Conservation (phyloP, 2,113 vertebrate species). For the Aix galericulata region DNA sequence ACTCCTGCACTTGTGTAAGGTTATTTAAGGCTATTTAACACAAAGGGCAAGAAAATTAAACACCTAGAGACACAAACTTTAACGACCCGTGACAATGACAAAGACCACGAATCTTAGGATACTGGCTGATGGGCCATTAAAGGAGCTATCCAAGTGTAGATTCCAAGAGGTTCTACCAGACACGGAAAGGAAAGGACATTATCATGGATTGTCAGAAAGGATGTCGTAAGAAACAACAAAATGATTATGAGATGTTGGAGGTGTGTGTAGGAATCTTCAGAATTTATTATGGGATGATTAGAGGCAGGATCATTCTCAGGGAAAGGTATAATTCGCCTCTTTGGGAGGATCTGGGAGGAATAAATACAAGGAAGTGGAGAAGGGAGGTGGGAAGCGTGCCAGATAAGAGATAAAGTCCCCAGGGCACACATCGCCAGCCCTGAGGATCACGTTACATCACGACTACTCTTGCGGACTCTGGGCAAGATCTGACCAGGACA, state of each 20-base stretch:
- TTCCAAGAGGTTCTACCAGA: neutral
- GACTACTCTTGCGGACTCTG: neutral
- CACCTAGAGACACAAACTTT: neutral
- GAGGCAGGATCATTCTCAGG: neutral
- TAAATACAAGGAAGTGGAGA: accelerated
- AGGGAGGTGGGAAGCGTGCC: accelerated
- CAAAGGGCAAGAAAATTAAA: neutral
- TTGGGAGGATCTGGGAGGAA: neutral
- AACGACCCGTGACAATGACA: accelerated
- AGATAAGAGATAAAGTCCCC: accelerated
- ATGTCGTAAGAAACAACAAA: neutral
- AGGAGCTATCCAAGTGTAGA: neutral
- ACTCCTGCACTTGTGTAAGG: neutral
- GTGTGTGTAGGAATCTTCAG: neutral
- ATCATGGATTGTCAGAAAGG: neutral
- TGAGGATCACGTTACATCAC: accelerated
- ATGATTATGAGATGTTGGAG: accelerated
- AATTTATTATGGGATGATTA: too few relatives aligned
- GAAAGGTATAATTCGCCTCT: neutral
- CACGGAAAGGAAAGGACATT: neutral
- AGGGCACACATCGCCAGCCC: too few relatives aligned
- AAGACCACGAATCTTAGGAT: neutral
- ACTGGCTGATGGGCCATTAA: neutral
- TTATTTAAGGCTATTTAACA: accelerated
- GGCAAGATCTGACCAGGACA: neutral